phyloP scores from a whole-genome alignment of 2,888 invertebrate species.

The Herminia tarsipennalis region DNA sequence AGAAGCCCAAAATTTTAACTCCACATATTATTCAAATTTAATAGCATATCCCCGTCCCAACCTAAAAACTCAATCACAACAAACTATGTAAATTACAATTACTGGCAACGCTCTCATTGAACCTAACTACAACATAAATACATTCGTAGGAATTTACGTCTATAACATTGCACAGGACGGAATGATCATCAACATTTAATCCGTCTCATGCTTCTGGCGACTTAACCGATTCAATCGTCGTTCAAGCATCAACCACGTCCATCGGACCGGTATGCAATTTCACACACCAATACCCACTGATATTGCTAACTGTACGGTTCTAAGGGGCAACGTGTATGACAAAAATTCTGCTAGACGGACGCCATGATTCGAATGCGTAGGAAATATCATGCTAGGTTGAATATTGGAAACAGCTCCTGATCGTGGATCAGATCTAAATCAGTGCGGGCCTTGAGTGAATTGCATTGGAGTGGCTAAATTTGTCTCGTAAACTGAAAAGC shows the following conservation, averaged over 20 bases:
- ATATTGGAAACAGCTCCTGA: slow-evolving; percentile 14
- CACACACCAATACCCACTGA: slow-evolving; percentile 65
- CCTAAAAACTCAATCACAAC: no score
- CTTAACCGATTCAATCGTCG: slow-evolving; percentile 46
- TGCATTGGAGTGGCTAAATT: no score
- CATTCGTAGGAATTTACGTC: slow-evolving; percentile 1
- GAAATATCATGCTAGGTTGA: slow-evolving; percentile 33
- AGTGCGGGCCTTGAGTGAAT: not conserved
- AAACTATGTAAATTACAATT: not conserved
- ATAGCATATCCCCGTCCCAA: no score
- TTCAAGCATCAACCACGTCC: slow-evolving; percentile 38
- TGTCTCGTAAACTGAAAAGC: no score
- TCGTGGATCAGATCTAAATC: slow-evolving; percentile 1
- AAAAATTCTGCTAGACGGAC: slow-evolving; percentile 46
- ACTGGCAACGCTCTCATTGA: not conserved
- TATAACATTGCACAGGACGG: slow-evolving; percentile 5
- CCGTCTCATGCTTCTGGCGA: slow-evolving; percentile 25
- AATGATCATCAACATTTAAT: slow-evolving; percentile 34
- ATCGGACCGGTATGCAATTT: slow-evolving; percentile 66
- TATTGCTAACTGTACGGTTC: slow-evolving; percentile 60
- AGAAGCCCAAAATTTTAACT: no score
- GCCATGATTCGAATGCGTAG: slow-evolving; percentile 33
- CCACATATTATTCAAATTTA: no score
- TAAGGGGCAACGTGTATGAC: slow-evolving; percentile 49
- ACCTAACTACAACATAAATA: not conserved